Conservation (phyloP, 2,888 invertebrate species). For the Amaurobius ferox region DNA sequence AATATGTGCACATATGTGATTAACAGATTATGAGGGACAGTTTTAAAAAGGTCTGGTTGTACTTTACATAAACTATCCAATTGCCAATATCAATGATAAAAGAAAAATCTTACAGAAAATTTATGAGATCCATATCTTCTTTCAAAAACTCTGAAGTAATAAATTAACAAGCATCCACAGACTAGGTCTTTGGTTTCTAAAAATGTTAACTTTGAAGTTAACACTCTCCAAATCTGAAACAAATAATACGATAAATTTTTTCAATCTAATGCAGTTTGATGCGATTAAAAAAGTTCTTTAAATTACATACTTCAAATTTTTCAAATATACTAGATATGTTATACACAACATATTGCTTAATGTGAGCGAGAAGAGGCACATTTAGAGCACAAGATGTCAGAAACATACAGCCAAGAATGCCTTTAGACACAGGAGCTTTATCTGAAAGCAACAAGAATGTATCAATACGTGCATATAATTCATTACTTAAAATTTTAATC, state of each 20-base stretch:
- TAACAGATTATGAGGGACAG: too few species aligned
- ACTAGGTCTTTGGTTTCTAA: slow-evolving; percentile 80
- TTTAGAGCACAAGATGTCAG: slow-evolving; percentile 79
- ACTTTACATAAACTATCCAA: too few species aligned
- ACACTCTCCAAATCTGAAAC: slow-evolving; percentile 78
- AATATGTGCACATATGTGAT: too few species aligned
- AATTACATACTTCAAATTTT: slow-evolving; percentile 76
- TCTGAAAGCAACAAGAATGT: slow-evolving; percentile 76
- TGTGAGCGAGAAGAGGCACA: slow-evolving; percentile 78
- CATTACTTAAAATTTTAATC: too few species aligned
- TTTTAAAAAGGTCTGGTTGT: too few species aligned
- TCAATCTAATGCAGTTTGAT: not conserved
- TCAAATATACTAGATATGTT: slow-evolving; percentile 78
- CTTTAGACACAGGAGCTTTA: slow-evolving; percentile 79
- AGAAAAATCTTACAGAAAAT: slow-evolving; percentile 77
- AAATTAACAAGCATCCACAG: slow-evolving; percentile 79
- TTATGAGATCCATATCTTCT: slow-evolving; percentile 80
- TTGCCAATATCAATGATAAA: too few species aligned
- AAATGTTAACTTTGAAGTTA: slow-evolving; percentile 79
- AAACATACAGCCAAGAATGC: slow-evolving; percentile 79
- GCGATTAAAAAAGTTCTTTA: not conserved
- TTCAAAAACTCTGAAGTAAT: slow-evolving; percentile 80
- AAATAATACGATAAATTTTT: slow-evolving; percentile 22
- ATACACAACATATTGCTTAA: slow-evolving; percentile 78
- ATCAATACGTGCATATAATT: too few species aligned